phyloP scores from a whole-genome alignment of 2,797 vertebrate species.

The Diceros bicornis region DNA sequence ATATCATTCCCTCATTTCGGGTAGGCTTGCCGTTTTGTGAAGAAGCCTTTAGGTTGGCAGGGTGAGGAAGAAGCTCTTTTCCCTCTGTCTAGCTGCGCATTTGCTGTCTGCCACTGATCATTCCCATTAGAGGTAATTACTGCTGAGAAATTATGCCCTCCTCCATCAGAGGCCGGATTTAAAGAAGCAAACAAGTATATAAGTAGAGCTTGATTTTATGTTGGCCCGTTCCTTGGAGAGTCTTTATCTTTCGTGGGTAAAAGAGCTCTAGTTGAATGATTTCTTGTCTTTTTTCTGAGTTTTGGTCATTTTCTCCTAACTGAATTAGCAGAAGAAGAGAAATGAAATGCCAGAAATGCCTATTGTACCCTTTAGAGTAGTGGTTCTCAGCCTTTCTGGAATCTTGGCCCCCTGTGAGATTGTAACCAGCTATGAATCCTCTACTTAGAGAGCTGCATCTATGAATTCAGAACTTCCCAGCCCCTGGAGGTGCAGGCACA shows the following conservation, averaged over 20 bases:
- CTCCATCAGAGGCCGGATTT: not conserved
- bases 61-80: not conserved
- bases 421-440: not conserved
- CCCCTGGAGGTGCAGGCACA: not conserved
- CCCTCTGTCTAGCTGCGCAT: not conserved
- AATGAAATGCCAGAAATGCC: not conserved
- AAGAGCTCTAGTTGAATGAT: not conserved
- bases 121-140: not conserved
- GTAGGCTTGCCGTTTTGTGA: not conserved
- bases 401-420: not conserved
- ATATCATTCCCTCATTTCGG: not conserved
- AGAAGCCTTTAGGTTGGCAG: not conserved
- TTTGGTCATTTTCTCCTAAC: not conserved
- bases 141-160: conserved; percentile 5
- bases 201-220: not conserved
- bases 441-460: not conserved
- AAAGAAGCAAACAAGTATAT: not conserved
- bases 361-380: not conserved
- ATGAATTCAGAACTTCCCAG: rapidly evolving
- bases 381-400: not conserved
- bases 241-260: not conserved
- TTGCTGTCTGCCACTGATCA: not conserved
- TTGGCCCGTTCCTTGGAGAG: not conserved
- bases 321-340: not conserved
- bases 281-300: not conserved